Conservation (phyloP, 2,797 vertebrate species). For the Bucorvus abyssinicus region DNA sequence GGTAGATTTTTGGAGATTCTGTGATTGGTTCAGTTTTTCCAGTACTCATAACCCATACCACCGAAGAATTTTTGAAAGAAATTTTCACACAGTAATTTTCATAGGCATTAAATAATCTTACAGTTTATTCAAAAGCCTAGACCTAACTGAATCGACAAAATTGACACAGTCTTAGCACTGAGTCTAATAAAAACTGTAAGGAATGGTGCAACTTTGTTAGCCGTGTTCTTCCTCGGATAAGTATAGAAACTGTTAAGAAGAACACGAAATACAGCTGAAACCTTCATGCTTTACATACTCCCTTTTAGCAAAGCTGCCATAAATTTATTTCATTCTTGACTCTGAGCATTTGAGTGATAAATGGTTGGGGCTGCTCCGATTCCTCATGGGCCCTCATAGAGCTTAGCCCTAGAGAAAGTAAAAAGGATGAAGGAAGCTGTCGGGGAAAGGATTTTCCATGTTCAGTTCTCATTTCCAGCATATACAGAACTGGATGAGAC, state of each 20-base stretch:
- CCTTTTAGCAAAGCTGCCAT: background rate
- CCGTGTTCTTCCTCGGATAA: background rate
- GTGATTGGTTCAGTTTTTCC: background rate
- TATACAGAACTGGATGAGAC: background rate
- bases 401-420: background rate
- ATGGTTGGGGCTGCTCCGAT: background rate
- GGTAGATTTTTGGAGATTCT: background rate
- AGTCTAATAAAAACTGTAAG: background rate
- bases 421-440: background rate
- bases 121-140: background rate
- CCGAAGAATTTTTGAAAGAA: background rate
- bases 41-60: background rate
- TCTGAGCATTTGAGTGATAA: background rate
- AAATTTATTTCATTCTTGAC: background rate
- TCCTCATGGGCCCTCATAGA: background rate
- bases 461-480: background rate
- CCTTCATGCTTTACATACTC: background rate
- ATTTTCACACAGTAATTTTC: too few relatives aligned
- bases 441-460: background rate
- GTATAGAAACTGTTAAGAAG: background rate
- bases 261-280: background rate
- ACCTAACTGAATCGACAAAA: background rate
- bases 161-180: background rate
- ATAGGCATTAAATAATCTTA: background rate
- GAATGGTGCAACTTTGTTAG: background rate